Base-by-base conservation (phyloP, 2,113 vertebrate genomes). In the Tupaia tana region DNA sequence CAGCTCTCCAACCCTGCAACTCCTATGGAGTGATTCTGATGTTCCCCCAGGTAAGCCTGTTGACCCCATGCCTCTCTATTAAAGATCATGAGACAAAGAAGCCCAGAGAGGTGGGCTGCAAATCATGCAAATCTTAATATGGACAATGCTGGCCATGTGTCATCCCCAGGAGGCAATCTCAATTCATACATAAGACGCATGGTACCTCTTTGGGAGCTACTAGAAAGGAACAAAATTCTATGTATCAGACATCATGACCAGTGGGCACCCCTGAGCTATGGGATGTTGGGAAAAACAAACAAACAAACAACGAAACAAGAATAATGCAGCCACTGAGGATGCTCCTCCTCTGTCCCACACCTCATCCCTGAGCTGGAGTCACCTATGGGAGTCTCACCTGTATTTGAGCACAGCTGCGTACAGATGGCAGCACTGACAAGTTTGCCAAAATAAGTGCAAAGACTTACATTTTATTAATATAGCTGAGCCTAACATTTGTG, bases 381-480 rank as follows among this genome's bases (percentile, higher is more conserved):
- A 63, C 66, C 52, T 61, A 3, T 29, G 29, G 75, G 80, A 24
- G 66, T 52, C 15, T 56, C 3, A 78, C 92, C 18, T 58, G 25
- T 59, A 34, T 0, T 0, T 82, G 93, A 27, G 10, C 79, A 43
- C 85, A 83, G 56, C 84, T 89, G 63, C 61, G 16, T 59, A 19
- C 43, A 91, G 79, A 66, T 56, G 79, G 83, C 83, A 8, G 1
- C 34, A 31, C 75, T 77, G 15, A 58, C 84, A 9, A 88, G 64
- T 78, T 92, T 94, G 83, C 92, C 94, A 91, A 9, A 94, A 71
- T 61, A 9, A 52, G 12, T 69, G 11, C 25, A 54, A 92, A 95
- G n/a, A 78, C 52, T 95, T 56, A 20, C 54, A 34, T 18, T 56
- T 98, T 97, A 84, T 29, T 95, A 91, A 78, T 93, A 67, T 80